Conservation (phyloP, 2,888 invertebrate genomes). For the Conops quadrifasciatus region DNA sequence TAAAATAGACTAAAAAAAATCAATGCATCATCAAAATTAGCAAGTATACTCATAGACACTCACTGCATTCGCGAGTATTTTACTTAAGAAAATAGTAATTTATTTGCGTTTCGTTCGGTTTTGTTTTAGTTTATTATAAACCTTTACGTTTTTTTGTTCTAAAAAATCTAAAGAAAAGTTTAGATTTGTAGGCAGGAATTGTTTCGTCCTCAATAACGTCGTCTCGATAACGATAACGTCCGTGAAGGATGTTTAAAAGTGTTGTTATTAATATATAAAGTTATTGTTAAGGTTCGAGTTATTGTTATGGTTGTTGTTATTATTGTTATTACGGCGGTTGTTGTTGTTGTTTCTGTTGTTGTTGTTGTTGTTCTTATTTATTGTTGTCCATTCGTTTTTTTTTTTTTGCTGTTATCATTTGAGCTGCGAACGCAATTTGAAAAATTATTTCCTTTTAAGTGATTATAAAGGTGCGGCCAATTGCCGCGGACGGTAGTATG, state of each 20-base stretch:
- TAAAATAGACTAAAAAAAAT: background rate
- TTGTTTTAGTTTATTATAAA: too few relatives aligned
- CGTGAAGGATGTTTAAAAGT: background rate
- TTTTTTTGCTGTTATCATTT: constrained; percentile 45
- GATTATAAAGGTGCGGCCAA: constrained; percentile 63
- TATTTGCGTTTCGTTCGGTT: too few relatives aligned
- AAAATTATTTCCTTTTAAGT: constrained; percentile 65
- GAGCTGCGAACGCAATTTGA: constrained; percentile 62
- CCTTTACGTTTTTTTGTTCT: too few relatives aligned
- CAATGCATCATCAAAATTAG: background rate
- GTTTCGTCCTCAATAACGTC: too few relatives aligned
- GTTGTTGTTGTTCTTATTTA: constrained; percentile 17
- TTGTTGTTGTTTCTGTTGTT: constrained; percentile 30
- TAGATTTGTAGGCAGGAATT: too few relatives aligned
- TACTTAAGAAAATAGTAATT: background rate
- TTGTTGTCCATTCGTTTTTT: constrained; percentile 38
- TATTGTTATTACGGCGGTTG: constrained; percentile 7
- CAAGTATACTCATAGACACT: background rate
- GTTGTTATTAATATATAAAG: background rate
- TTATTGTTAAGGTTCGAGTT: constrained; percentile 23
- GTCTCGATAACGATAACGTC: too few relatives aligned
- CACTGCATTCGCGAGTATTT: background rate
- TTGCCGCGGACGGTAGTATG: too few relatives aligned
- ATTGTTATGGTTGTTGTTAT: constrained; percentile 22
- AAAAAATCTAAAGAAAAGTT: too few relatives aligned